phyloP scores from a whole-genome alignment of 2,888 invertebrate genomes.

The Tenthredo mesomela region DNA sequence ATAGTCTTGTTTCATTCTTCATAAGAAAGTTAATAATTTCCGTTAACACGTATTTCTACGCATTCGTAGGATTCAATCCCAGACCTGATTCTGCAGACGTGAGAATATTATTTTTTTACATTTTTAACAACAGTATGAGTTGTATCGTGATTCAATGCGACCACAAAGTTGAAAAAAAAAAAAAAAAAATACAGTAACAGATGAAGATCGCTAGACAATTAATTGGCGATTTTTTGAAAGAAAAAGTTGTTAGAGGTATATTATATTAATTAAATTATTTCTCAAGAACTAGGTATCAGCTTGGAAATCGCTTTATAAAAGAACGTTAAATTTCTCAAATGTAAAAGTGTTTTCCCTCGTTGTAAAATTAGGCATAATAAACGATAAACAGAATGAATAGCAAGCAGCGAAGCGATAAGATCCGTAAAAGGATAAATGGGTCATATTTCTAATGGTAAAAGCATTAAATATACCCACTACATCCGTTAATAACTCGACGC shows the following conservation, averaged over 20 bases:
- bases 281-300: not conserved
- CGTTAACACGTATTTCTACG: not conserved
- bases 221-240: not conserved
- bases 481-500: conserved; percentile 23
- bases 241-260: not conserved
- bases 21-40: conserved; percentile 40
- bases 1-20: conserved; percentile 9
- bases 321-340: not conserved
- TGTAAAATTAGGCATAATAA: conserved; percentile 2
- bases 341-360: conserved; percentile 6
- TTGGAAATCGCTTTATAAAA: not conserved
- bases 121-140: not conserved
- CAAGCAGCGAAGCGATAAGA: conserved; percentile 26
- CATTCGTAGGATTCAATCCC: not conserved
- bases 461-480: conserved; percentile 16
- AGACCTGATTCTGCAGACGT: conserved; percentile 16
- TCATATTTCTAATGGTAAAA: conserved; percentile 39
- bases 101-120: not conserved
- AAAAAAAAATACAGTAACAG: not conserved
- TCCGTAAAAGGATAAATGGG: conserved; percentile 37
- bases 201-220: not conserved
- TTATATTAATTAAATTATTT: not conserved
- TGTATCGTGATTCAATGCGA: not conserved
- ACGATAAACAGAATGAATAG: conserved; percentile 14
- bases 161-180: not conserved